These are phyloP conservation scores for Pseudomyrmex concolor DNA, from an alignment of 1,140 invertebrate genomes.

Conservation along the genomic window DNA sequence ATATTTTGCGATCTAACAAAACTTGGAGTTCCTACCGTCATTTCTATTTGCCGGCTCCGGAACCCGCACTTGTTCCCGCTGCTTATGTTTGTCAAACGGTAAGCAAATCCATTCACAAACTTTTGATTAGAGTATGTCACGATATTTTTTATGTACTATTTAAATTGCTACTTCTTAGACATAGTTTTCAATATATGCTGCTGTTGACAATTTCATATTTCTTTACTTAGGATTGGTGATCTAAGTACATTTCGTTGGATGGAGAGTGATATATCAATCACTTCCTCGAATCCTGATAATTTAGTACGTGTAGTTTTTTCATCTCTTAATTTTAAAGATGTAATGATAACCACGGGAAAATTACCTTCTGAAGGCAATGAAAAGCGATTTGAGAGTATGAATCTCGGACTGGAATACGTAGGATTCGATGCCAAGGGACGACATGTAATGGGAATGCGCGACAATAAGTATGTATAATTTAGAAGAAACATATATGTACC, in stretches of 20 bases:
- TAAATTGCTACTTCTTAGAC: too few relatives aligned
- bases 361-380: constrained; percentile 87
- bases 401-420: too few relatives aligned
- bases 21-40: constrained; percentile 94
- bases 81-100: constrained; percentile 90
- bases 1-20: constrained; percentile 87
- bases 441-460: too few relatives aligned
- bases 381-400: constrained; percentile 80
- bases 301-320: constrained; percentile 87
- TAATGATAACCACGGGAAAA: constrained; percentile 91
- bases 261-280: constrained; percentile 85
- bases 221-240: constrained; percentile 88
- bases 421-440: too few relatives aligned
- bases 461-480: too few relatives aligned
- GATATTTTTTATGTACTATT: too few relatives aligned
- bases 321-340: constrained; percentile 91
- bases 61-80: constrained; percentile 86
- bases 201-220: background rate
- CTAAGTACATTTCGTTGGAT: constrained; percentile 94
- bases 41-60: constrained; percentile 84
- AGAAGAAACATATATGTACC: too few relatives aligned
- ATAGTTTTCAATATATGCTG: too few relatives aligned
- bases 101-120: too few relatives aligned
- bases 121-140: too few relatives aligned
- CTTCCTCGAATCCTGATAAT: constrained; percentile 73